These are phyloP conservation scores for Gymnobelideus leadbeateri DNA, from an alignment of 2,113 vertebrate species.

Conservation along the genomic window DNA sequence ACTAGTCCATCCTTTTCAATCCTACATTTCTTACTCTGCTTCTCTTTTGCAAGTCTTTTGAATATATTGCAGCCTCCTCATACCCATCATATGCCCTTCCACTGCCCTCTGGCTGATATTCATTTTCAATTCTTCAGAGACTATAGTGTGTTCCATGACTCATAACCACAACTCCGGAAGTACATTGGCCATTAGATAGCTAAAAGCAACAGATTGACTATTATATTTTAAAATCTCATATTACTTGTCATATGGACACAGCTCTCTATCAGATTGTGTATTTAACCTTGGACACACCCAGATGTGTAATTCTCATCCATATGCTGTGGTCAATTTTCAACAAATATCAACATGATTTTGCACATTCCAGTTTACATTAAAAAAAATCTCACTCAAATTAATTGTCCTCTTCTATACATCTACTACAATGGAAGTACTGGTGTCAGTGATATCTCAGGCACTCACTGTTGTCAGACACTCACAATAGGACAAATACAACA, in stretches of 20 bases:
- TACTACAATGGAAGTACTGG: conserved; percentile 5
- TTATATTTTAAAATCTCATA: background rate
- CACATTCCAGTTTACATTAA: conserved; percentile 4
- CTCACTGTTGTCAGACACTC: background rate
- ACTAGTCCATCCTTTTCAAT: background rate
- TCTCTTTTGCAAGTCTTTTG: background rate
- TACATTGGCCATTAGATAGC: background rate
- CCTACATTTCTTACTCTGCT: background rate
- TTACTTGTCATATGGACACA: background rate
- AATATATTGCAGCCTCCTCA: background rate
- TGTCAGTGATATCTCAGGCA: background rate
- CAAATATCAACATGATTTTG: conserved; percentile 23
- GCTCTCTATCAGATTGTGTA: background rate
- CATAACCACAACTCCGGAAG: background rate
- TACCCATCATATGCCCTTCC: background rate
- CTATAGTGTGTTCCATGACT: background rate
- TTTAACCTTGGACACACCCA: conserved; percentile 26
- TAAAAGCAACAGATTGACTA: background rate
- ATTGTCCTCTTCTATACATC: background rate
- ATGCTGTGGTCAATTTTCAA: conserved; percentile 24
- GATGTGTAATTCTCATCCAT: conserved; percentile 43
- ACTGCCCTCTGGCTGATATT: background rate
- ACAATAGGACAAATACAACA: background rate
- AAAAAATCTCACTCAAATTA: conserved; percentile 8
- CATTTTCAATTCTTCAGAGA: background rate